A percentile compares a stretch with the other conserved stretches of the same genome.
These are phyloP conservation scores for Petrocephalus schoutedeni DNA, from an alignment of 2,797 vertebrate species.

Conservation along the genomic window DNA sequence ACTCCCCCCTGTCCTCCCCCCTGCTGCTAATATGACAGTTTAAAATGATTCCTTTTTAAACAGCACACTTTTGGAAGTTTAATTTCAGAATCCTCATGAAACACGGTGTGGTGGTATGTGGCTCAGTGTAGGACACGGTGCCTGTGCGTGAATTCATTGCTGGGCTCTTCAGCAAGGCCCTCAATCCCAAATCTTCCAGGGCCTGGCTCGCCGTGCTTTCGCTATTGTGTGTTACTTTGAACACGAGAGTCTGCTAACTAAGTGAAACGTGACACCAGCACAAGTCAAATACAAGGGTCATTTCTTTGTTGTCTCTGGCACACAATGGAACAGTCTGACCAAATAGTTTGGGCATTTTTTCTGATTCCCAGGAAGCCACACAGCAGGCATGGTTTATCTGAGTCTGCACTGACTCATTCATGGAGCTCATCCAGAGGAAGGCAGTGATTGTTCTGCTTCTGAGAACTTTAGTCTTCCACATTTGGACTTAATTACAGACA, in stretches of 20 bases:
- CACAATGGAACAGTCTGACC: neutral
- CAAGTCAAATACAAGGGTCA: neutral
- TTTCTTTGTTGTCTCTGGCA: neutral
- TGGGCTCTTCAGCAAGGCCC: neutral
- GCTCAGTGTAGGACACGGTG: neutral
- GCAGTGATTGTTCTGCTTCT: neutral
- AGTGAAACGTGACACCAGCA: neutral
- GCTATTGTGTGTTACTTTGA: neutral
- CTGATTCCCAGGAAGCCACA: neutral
- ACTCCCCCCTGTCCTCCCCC: neutral
- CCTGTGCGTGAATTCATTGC: neutral
- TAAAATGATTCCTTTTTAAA: neutral
- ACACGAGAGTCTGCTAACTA: neutral
- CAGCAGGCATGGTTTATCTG: neutral
- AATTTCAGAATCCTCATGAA: neutral
- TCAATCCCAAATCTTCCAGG: neutral
- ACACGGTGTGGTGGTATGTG: neutral
- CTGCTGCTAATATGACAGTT: neutral
- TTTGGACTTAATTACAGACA: neutral
- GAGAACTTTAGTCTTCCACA: neutral
- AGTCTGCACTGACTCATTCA: neutral
- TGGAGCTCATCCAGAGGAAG: neutral
- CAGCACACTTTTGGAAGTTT: neutral
- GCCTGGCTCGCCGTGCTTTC: neutral
- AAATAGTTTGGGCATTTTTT: neutral